phyloP scores from a whole-genome alignment of 2,888 invertebrate genomes.

The Archips xylosteana region DNA sequence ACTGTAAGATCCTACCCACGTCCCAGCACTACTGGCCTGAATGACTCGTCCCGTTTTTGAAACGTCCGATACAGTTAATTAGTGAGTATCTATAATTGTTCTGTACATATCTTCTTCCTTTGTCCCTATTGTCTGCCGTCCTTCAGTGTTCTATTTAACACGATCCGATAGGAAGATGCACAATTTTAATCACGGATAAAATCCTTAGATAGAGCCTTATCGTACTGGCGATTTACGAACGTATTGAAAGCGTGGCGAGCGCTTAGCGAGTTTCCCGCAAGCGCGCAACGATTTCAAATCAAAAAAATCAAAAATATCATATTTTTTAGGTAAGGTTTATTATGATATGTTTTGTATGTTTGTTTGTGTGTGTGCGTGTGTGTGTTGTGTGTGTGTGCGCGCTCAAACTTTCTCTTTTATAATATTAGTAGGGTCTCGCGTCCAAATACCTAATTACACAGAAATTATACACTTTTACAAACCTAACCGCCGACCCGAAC shows the following conservation, averaged over 20 bases:
- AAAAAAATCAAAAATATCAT: too few species aligned
- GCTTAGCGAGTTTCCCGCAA: too few species aligned
- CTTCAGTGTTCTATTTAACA: not conserved
- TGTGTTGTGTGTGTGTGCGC: too few species aligned
- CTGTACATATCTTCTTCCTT: not conserved
- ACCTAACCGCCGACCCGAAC: not conserved
- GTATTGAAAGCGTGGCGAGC: too few species aligned
- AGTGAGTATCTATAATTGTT: not conserved
- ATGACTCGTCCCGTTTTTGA: not conserved
- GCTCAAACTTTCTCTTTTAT: too few species aligned
- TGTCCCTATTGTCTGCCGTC: not conserved
- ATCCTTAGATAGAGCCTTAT: too few species aligned
- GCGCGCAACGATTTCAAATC: too few species aligned
- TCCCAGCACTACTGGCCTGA: not conserved
- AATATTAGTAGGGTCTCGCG: too few species aligned
- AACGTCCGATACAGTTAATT: slow-evolving; percentile 5
- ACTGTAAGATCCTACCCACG: not conserved
- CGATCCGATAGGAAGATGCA: not conserved
- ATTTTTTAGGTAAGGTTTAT: too few species aligned
- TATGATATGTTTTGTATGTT: too few species aligned
- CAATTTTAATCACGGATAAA: not conserved
- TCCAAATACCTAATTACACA: not conserved
- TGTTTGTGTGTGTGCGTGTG: too few species aligned
- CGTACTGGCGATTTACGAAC: too few species aligned
- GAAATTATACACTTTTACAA: not conserved